A percentile compares a stretch with the other conserved stretches of the same genome.
Conservation (phyloP, 2,113 vertebrate genomes). For the Struthio camelus region DNA sequence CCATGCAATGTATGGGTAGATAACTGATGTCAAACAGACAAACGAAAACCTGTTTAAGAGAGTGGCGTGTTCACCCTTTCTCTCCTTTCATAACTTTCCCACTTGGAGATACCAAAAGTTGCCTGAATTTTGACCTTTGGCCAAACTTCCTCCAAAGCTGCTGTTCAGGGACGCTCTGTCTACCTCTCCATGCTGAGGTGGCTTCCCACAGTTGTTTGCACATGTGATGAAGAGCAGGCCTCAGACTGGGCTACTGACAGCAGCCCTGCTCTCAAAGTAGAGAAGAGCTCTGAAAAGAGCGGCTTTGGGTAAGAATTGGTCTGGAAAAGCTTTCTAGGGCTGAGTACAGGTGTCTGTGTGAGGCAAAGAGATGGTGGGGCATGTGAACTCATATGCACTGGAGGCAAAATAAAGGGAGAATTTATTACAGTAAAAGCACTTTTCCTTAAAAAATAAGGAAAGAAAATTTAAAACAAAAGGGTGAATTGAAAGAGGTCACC, state of each 20-base stretch:
- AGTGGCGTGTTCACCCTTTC: background rate
- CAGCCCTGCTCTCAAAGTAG: background rate
- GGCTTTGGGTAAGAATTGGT: background rate
- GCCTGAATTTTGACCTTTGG: too few relatives aligned
- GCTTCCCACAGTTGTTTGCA: background rate
- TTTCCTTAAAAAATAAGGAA: background rate
- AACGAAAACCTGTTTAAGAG: background rate
- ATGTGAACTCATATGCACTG: background rate
- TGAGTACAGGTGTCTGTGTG: background rate
- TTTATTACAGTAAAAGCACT: background rate
- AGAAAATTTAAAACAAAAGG: background rate
- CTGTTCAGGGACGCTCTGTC: background rate
- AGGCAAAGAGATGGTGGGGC: background rate
- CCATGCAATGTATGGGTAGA: rapidly evolving
- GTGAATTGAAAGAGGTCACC: background rate
- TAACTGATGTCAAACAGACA: background rate
- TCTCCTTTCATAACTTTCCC: background rate
- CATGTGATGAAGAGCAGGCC: background rate
- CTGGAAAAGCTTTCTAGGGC: background rate
- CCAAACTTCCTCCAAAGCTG: background rate
- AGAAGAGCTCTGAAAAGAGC: background rate
- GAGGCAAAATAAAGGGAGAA: background rate
- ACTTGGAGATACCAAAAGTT: background rate
- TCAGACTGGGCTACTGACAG: background rate
- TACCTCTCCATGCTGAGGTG: background rate